Base-by-base conservation (phyloP, 2,797 vertebrate species). In the Sebastes itinus region DNA sequence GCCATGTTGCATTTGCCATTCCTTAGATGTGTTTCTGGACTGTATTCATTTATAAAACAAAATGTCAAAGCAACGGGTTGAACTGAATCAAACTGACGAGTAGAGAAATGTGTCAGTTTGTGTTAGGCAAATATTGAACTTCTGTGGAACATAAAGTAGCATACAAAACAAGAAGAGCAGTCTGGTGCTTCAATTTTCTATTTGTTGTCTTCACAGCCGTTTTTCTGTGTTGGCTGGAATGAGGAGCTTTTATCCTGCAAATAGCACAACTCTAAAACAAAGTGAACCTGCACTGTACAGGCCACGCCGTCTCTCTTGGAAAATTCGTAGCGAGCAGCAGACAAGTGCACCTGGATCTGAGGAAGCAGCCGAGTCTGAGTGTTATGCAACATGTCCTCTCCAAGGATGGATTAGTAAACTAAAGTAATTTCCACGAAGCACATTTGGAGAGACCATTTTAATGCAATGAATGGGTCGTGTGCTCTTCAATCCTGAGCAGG, bases 371-470 rank as follows among this genome's bases (percentile, higher is more conserved):
- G 28, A 86, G 80, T 42, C 61, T 4, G 12, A 42, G 68, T 60
- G 54, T 95, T 95, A 92, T 18, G 88, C 87, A 93, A 94, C 81
- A 79, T 46, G 75, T 88, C 82, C 80, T 87, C 86, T 86, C 78
- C 52, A 27, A 84, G 85, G 81, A 87, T 85, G 83, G 92, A 92
- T 95, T 92, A 94, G 67, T 75, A 68, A 60, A 64, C 75, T 73
- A 91, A 93, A 90, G 87, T 85, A 85, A 80, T 77, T 84, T 84
- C 77, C 74, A 73, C 85, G 88, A 92, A 92, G 89, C 82, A 89
- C 85, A 80, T 88, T 85, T 80, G 67, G 71, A n/a, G 85, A 82
- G 85, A 89, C 77, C 77, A 77, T 83, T 89, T 87, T 87, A 89
- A 89, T 88, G 73, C 78, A 84, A 59, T 18, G 59, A 76, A 71